phyloP scores from a whole-genome alignment of 2,797 vertebrate genomes.

The Schizopygopsis malacanthus region DNA sequence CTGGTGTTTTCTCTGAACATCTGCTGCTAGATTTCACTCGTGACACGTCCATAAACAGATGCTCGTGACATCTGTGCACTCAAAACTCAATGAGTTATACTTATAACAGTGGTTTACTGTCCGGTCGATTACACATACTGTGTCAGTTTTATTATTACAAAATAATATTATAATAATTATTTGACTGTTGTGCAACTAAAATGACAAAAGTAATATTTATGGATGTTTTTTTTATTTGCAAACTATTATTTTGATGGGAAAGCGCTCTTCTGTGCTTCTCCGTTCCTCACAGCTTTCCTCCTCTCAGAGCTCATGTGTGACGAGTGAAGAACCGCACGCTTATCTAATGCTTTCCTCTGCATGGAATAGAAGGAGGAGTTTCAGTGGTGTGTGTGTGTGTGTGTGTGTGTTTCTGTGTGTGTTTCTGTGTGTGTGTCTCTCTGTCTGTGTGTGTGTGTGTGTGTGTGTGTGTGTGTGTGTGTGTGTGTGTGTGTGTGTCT shows the following conservation, averaged over 20 bases:
- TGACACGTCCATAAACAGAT: constrained; percentile 4
- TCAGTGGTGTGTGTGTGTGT: too few species aligned
- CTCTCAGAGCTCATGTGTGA: background rate
- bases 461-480: too few species aligned
- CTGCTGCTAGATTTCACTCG: constrained; percentile 18
- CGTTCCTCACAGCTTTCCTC: background rate
- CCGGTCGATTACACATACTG: background rate
- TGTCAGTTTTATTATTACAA: too few species aligned
- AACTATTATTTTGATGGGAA: background rate
- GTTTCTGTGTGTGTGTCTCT: too few species aligned
- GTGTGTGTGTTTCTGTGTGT: too few species aligned
- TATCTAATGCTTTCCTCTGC: too few species aligned
- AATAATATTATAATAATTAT: background rate
- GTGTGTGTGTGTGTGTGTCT: too few species aligned
- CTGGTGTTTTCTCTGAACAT: constrained; percentile 5
- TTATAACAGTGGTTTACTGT: background rate
- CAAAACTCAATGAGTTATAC: background rate
- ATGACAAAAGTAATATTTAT: background rate
- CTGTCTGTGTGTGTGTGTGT: too few species aligned
- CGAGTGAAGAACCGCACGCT: too few species aligned
- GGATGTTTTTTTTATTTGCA: background rate
- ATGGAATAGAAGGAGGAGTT: too few species aligned
- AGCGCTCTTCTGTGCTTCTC: background rate
- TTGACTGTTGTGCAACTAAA: background rate
- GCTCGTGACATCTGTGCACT: background rate